Conservation (phyloP, 2,113 vertebrate genomes). For the Pteruthius melanotis region DNA sequence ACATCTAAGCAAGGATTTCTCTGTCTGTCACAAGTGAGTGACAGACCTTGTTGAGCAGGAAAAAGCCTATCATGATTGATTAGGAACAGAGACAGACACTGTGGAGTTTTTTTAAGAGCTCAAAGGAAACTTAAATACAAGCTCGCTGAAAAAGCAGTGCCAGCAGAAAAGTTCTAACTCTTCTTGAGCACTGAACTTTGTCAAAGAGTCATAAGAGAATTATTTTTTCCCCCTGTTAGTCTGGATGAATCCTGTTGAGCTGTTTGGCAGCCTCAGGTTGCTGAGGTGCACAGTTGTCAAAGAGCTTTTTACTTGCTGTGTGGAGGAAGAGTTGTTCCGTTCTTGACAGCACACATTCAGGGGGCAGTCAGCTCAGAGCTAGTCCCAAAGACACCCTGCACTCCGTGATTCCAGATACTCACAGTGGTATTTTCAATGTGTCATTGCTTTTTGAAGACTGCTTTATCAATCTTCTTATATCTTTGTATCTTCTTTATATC, state of each 20-base stretch:
- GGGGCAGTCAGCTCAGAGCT: background rate
- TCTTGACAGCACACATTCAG: fast-evolving
- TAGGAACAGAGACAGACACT: background rate
- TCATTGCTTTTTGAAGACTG: background rate
- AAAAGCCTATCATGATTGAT: background rate
- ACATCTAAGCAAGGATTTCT: background rate
- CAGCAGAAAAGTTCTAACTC: background rate
- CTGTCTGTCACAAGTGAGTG: background rate
- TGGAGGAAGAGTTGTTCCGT: background rate
- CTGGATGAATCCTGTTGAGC: background rate
- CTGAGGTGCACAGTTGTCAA: background rate
- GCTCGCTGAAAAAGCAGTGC: background rate
- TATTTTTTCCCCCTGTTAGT: background rate
- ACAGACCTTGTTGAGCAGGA: background rate
- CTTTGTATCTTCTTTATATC: background rate
- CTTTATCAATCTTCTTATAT: background rate
- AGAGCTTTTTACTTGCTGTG: background rate
- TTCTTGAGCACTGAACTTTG: background rate
- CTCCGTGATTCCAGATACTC: background rate
- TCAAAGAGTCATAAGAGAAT: background rate
- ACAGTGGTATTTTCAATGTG: background rate
- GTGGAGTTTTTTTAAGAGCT: background rate
- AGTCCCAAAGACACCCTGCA: background rate
- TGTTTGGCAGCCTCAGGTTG: background rate
- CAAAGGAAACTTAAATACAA: background rate